Evolutionary conservation across 1,140 invertebrate genomes (phyloP), one percentile per base, ranked within the genome.

Genomic region (Scylla paramamosain): DNA sequence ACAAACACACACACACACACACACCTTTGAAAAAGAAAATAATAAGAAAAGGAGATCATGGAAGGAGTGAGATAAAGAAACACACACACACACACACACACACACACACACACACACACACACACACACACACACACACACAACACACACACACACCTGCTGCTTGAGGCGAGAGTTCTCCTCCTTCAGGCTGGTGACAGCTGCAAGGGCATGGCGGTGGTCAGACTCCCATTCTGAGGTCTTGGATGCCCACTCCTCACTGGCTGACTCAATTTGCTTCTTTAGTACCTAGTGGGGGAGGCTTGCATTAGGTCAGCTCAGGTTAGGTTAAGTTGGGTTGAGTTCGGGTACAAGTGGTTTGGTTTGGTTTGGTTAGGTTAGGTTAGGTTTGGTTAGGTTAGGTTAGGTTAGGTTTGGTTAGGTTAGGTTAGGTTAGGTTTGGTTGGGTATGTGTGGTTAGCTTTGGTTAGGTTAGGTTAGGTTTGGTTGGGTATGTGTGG

Each of bases 71-170:
- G n/a, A n/a, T n/a, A n/a, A n/a, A 48, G 46, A 48, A 4, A 48
- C 46, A 48, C 46, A 48, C 46, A 4, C 46, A 48, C 46, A 7
- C 46, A 4, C 46, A 48, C 46, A 48, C 46, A 86, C 84, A 31
- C 29, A 86, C 29, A 4, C 84, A 86, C 32, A 39, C 29, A 86
- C 32, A 31, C 4, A 29, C 84, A 29, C 32, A 90, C 4, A 67
- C 14, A 46, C 39, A 28, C 32, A 32, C 20, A 3, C 90, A 4
- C 46, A 48, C 46, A 48, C 46, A 48, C 46, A 48, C 46, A 48
- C 46, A 48, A 4, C 46, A 4, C 67, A 67, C 39, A 31, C 31
- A 96, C 96, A 96, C 90, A 95, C 94, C 46, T 88, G 94, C 6
- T 83, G 83, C 82, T 92, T 92, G 16, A 95, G 83, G 29, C 67